phyloP scores from a whole-genome alignment of 2,113 vertebrate genomes.

The Bufo bufo region DNA sequence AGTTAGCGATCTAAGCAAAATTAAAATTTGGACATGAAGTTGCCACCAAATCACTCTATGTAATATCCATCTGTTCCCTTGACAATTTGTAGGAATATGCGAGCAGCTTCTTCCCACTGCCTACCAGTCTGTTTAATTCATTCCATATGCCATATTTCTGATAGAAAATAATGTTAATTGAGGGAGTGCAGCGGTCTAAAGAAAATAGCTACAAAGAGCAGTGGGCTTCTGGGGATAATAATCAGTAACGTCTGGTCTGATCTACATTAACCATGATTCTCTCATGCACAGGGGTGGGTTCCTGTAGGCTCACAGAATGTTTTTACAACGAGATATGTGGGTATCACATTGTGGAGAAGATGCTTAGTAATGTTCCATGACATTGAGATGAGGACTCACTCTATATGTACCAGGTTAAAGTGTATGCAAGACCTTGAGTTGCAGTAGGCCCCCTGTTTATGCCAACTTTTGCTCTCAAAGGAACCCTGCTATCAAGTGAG shows the following conservation, averaged over 20 bases:
- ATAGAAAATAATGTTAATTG: conserved; percentile 34
- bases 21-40: conserved; percentile 34
- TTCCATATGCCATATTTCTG: conserved; percentile 11
- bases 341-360: not conserved
- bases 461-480: too few species aligned
- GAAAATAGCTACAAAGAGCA: not conserved
- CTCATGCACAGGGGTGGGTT: not conserved
- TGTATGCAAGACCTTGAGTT: too few species aligned
- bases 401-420: too few species aligned
- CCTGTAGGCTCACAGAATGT: not conserved
- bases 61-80: conserved; percentile 54
- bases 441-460: too few species aligned
- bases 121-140: conserved; percentile 39
- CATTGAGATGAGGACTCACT: too few species aligned
- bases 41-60: conserved; percentile 30
- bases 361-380: too few species aligned
- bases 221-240: not conserved
- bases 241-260: not conserved
- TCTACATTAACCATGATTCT: not conserved
- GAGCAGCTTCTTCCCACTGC: conserved; percentile 12
- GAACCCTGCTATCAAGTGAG: too few species aligned
- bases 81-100: conserved; percentile 38
- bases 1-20: conserved; percentile 4
- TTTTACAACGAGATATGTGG: not conserved
- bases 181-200: not conserved